Evolutionary conservation across 2,797 vertebrate genomes (phyloP).

Genomic region (Typhlichthys eigenmanni): DNA sequence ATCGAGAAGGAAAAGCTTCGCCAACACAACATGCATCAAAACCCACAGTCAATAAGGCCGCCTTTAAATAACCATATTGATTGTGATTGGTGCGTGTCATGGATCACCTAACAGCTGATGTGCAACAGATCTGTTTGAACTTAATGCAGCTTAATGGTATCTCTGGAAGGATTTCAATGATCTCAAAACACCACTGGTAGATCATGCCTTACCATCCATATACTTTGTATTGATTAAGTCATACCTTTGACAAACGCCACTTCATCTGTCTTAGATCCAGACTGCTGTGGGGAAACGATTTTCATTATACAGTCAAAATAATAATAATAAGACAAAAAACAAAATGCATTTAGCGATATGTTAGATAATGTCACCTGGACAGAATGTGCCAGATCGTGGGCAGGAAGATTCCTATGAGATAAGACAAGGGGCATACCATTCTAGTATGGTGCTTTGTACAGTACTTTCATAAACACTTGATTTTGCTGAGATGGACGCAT

Average conservation of each 20-base stretch:
- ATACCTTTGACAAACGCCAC: constrained; percentile 20
- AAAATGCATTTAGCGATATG: neutral
- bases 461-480: neutral
- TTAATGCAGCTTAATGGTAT: too few species aligned
- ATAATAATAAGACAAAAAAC: neutral
- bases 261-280: neutral
- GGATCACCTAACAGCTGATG: neutral
- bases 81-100: neutral
- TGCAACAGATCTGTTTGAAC: too few species aligned
- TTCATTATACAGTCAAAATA: neutral
- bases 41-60: too few species aligned
- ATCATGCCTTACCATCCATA: constrained; percentile 17
- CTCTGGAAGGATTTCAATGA: too few species aligned
- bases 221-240: neutral
- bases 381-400: neutral
- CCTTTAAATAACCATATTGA: neutral
- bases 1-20: too few species aligned
- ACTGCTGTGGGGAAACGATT: constrained; percentile 1
- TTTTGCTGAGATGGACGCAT: neutral
- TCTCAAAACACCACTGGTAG: too few species aligned
- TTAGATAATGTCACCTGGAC: constrained; percentile 17
- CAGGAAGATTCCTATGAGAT: constrained; percentile 9
- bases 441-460: neutral
- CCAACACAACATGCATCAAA: too few species aligned
- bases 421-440: neutral